Evolutionary conservation across 1,140 invertebrate genomes (phyloP).

Genomic region (Drosophila lowei): DNA sequence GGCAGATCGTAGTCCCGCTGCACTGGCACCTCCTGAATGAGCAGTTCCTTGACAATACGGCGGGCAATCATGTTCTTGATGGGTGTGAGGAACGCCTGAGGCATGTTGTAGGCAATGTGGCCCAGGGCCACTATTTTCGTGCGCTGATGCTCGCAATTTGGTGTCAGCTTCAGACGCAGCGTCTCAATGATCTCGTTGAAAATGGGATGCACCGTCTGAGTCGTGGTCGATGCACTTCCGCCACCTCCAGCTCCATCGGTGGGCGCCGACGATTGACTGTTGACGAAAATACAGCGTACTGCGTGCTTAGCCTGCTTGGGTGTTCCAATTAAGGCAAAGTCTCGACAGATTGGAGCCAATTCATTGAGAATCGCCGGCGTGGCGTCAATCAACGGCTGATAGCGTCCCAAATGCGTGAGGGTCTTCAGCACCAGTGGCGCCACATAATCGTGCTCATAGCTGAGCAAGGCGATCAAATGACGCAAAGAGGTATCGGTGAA

Average conservation of each 20-base stretch:
- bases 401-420: constrained; percentile 94
- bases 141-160: constrained; percentile 92
- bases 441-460: constrained; percentile 91
- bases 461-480: constrained; percentile 90
- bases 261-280: constrained; percentile 83
- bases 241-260: constrained; percentile 33
- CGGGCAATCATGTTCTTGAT: constrained; percentile 97
- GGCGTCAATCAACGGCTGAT: constrained; percentile 89
- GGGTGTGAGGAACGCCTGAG: constrained; percentile 93
- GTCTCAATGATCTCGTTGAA: constrained; percentile 95
- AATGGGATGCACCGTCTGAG: constrained; percentile 88
- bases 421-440: constrained; percentile 92
- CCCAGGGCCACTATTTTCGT: constrained; percentile 97
- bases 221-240: constrained; percentile 59
- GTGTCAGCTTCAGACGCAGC: constrained; percentile 89
- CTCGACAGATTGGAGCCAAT: constrained; percentile 93
- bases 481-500: constrained; percentile 92
- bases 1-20: constrained; percentile 82
- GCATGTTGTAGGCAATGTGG: constrained; percentile 96
- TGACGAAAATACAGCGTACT: constrained; percentile 94
- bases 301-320: constrained; percentile 98
- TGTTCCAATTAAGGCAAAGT: constrained; percentile 93
- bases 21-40: constrained; percentile 91
- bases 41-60: constrained; percentile 96
- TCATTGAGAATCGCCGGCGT: constrained; percentile 84